phyloP scores from a whole-genome alignment of 2,888 invertebrate genomes.

The Psococerastis gibbosa region DNA sequence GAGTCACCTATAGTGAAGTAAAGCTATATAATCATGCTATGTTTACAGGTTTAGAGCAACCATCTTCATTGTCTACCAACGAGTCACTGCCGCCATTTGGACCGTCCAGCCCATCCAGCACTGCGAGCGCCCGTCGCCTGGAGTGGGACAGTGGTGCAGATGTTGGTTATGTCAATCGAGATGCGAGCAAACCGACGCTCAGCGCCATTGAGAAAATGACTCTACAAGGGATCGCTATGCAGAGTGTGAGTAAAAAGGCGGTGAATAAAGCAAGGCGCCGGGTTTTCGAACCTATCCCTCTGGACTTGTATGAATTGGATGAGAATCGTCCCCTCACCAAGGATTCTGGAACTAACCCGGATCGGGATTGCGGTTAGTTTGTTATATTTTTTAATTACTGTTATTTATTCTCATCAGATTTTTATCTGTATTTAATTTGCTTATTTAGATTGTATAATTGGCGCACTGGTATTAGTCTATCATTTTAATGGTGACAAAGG shows the following conservation, averaged over 20 bases:
- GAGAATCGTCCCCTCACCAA: background rate
- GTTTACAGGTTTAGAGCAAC: background rate
- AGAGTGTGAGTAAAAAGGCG: background rate
- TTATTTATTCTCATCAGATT: too few species aligned
- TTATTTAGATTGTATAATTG: too few species aligned
- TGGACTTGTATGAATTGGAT: background rate
- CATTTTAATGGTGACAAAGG: too few species aligned
- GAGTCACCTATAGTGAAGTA: too few species aligned
- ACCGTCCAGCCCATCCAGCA: background rate
- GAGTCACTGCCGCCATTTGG: background rate
- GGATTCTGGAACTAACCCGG: background rate
- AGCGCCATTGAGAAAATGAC: conserved; percentile 45
- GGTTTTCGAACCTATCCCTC: background rate
- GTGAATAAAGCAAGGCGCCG: background rate
- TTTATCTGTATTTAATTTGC: too few species aligned
- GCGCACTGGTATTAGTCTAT: too few species aligned
- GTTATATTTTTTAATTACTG: too few species aligned
- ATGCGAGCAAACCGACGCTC: conserved; percentile 30
- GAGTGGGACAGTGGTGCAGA: conserved; percentile 83
- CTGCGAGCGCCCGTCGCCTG: conserved; percentile 47
- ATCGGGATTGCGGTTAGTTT: too few species aligned
- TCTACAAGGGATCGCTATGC: conserved; percentile 20
- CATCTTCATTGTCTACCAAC: background rate
- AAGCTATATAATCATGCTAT: too few species aligned
- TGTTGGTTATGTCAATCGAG: conserved; percentile 53